phyloP scores from a whole-genome alignment of 2,888 invertebrate genomes.

The Phengaris alcon region DNA sequence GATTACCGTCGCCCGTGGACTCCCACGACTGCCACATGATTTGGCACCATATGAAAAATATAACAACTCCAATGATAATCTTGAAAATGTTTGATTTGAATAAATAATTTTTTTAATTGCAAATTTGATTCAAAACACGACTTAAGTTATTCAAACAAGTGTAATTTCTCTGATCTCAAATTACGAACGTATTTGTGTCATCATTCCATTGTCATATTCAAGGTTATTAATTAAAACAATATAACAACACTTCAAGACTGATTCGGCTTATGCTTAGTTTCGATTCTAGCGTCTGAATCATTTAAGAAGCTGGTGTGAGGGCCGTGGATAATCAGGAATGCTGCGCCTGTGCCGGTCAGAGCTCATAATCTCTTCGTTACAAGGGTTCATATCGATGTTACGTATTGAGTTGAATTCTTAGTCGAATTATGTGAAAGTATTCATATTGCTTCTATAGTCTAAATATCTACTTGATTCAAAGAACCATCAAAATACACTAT shows the following conservation, averaged over 20 bases:
- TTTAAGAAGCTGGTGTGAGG: slow-evolving; percentile 55
- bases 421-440: background rate
- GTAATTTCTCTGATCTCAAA: background rate
- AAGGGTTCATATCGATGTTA: background rate
- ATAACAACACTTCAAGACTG: background rate
- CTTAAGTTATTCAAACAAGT: no score
- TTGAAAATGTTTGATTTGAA: no score
- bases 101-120: no score
- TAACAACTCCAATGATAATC: no score
- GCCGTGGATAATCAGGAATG: slow-evolving; percentile 72
- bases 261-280: background rate
- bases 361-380: slow-evolving; percentile 65
- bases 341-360: slow-evolving; percentile 51
- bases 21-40: no score
- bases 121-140: no score
- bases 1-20: no score
- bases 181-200: background rate
- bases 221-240: background rate
- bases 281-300: slow-evolving; percentile 36
- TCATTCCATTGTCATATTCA: background rate
- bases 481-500: no score
- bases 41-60: no score
- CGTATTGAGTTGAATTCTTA: background rate
- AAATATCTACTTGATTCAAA: no score
- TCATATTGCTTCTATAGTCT: no score